Percentiles rank a stretch among this genome's conserved stretches.
Conservation (phyloP, 2,888 invertebrate genomes). For the Coleophora deauratella region DNA sequence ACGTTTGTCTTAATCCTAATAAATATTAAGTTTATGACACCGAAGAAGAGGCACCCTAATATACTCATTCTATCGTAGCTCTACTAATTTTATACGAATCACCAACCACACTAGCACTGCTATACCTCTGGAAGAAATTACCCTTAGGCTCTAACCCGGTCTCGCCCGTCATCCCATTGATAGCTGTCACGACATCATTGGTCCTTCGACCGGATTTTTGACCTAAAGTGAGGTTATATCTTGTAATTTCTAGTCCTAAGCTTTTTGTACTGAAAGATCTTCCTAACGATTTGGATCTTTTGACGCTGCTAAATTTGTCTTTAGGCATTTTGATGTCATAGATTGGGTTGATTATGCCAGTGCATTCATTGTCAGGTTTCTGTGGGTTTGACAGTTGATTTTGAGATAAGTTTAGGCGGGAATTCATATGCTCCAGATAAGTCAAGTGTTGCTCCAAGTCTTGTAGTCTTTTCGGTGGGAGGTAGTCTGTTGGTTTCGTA, state of each 20-base stretch:
- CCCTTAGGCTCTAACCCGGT: constrained; percentile 49
- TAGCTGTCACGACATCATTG: constrained; percentile 59
- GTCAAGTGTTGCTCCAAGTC: constrained; percentile 26
- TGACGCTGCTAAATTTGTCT: constrained; percentile 50
- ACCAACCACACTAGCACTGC: constrained; percentile 45
- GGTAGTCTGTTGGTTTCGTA: constrained; percentile 31
- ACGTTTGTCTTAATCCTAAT: too few species aligned
- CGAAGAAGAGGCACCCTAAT: too few species aligned
- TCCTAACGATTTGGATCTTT: constrained; percentile 55
- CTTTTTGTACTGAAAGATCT: constrained; percentile 46
- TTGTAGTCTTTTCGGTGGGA: constrained; percentile 36
- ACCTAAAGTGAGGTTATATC: constrained; percentile 54
- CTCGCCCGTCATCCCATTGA: constrained; percentile 44
- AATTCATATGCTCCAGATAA: constrained; percentile 22
- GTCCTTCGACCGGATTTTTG: constrained; percentile 41
- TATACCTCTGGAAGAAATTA: constrained; percentile 48
- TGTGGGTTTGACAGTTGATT: constrained; percentile 3
- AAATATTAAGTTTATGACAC: too few species aligned
- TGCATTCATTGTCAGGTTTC: constrained; percentile 20
- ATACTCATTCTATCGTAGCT: constrained; percentile 46
- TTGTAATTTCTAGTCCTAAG: constrained; percentile 41
- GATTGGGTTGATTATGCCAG: constrained; percentile 58
- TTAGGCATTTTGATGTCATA: constrained; percentile 56
- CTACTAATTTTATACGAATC: constrained; percentile 55
- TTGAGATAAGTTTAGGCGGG: constrained; percentile 17